phyloP scores from a whole-genome alignment of 2,113 vertebrate species.

The Piprites chloris region DNA sequence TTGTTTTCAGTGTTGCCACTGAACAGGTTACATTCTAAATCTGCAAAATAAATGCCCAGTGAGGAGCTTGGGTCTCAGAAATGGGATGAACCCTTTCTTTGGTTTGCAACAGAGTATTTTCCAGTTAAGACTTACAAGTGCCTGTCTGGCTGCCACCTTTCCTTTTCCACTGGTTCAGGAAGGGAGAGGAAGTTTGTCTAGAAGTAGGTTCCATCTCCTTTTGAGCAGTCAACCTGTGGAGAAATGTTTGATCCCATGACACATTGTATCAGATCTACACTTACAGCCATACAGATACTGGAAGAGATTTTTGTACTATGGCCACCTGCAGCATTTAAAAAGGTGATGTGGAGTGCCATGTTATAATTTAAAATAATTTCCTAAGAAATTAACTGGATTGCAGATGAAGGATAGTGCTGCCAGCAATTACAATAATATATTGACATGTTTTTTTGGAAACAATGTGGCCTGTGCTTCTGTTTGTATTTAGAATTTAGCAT shows the following conservation, averaged over 20 bases:
- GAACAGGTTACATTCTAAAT: neutral
- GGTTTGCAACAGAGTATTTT: neutral
- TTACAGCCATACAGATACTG: neutral
- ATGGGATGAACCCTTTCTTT: neutral
- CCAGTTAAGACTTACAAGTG: neutral
- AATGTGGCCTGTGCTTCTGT: neutral
- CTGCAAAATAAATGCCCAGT: neutral
- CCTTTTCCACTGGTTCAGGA: neutral
- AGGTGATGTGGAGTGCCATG: neutral
- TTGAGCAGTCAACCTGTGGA: neutral
- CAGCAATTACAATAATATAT: neutral
- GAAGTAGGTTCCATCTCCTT: neutral
- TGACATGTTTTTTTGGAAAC: neutral
- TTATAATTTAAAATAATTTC: neutral
- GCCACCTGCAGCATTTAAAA: neutral
- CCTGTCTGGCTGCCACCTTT: neutral
- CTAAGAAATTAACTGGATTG: neutral
- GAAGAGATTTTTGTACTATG: neutral
- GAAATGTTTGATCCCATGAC: neutral
- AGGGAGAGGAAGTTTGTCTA: neutral
- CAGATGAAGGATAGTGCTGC: neutral
- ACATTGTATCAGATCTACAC: neutral
- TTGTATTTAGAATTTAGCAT: slow-evolving; percentile 45
- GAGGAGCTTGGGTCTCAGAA: neutral
- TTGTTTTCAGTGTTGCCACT: neutral